These are phyloP conservation scores for Dipodomys merriami DNA, from an alignment of 2,113 vertebrate genomes.

Conservation along the genomic window DNA sequence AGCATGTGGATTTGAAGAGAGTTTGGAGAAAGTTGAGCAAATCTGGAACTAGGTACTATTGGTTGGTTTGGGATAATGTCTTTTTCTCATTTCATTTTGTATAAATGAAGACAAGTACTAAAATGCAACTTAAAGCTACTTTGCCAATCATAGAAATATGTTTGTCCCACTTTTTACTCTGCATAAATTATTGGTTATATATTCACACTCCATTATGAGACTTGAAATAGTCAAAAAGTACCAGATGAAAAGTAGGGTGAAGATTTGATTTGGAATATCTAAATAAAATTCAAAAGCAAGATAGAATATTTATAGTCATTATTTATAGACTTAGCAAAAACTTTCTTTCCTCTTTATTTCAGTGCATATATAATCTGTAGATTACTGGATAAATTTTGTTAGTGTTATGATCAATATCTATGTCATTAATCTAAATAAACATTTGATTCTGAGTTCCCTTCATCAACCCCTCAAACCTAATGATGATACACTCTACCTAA, in stretches of 20 bases:
- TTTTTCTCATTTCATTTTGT: constrained; percentile 14
- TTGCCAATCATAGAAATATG: not conserved
- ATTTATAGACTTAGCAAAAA: constrained; percentile 38
- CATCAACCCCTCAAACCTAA: not conserved
- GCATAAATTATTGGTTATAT: not conserved
- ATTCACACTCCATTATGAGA: not conserved
- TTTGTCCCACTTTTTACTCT: not conserved
- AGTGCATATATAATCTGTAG: not conserved
- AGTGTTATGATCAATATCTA: not conserved
- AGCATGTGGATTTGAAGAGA: not conserved
- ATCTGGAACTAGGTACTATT: not conserved
- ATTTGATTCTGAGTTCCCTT: constrained; percentile 18
- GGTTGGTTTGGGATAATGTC: not conserved
- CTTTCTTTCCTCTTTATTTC: not conserved
- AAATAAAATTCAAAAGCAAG: constrained; percentile 41
- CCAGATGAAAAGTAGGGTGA: not conserved
- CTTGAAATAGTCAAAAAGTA: not conserved
- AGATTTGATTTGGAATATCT: not conserved
- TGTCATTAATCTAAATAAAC: constrained; percentile 7
- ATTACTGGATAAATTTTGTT: constrained; percentile 14
- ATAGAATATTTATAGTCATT: constrained; percentile 8
- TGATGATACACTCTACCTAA: not conserved
- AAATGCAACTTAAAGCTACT: not conserved
- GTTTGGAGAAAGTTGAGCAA: not conserved
- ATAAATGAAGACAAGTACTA: not conserved